A percentile compares a stretch with the other conserved stretches of the same genome.
Evolutionary conservation across 2,113 vertebrate species (phyloP).

Genomic region (Lagopus muta): DNA sequence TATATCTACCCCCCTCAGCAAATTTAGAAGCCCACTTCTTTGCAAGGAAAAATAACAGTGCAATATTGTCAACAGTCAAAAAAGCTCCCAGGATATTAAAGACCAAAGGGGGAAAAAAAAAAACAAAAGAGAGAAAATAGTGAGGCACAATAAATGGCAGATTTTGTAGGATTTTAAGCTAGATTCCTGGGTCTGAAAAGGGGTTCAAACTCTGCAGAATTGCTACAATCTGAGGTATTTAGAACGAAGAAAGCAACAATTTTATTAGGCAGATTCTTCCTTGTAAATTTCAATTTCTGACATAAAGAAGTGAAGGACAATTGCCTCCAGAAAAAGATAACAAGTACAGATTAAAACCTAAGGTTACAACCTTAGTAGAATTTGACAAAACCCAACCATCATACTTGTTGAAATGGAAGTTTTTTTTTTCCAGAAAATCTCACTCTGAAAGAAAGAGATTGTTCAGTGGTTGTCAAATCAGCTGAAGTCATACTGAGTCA

Average conservation of each 20-base stretch:
- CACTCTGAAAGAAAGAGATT: slow-evolving; percentile 34
- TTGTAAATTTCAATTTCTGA: neutral
- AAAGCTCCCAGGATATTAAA: neutral
- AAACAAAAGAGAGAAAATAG: neutral
- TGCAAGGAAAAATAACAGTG: neutral
- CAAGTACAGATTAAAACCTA: neutral
- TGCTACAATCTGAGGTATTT: neutral
- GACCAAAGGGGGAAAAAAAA: neutral
- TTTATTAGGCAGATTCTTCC: neutral
- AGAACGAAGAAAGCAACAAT: neutral
- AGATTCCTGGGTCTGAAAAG: neutral
- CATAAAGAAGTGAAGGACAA: neutral
- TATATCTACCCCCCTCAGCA: neutral
- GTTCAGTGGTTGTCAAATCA: slow-evolving; percentile 25
- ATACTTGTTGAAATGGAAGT: neutral
- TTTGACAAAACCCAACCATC: neutral
- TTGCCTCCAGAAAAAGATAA: neutral
- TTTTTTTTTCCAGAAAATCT: slow-evolving; percentile 52
- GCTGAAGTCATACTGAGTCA: slow-evolving; percentile 54
- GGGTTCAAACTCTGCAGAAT: neutral
- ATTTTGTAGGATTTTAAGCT: neutral
- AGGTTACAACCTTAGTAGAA: slow-evolving; percentile 7
- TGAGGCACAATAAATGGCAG: neutral
- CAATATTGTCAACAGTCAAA: neutral
- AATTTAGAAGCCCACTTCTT: neutral